A percentile compares a stretch with the other conserved stretches of the same genome.
Conservation (phyloP, 2,888 invertebrate genomes). For the Gibbula magus region DNA sequence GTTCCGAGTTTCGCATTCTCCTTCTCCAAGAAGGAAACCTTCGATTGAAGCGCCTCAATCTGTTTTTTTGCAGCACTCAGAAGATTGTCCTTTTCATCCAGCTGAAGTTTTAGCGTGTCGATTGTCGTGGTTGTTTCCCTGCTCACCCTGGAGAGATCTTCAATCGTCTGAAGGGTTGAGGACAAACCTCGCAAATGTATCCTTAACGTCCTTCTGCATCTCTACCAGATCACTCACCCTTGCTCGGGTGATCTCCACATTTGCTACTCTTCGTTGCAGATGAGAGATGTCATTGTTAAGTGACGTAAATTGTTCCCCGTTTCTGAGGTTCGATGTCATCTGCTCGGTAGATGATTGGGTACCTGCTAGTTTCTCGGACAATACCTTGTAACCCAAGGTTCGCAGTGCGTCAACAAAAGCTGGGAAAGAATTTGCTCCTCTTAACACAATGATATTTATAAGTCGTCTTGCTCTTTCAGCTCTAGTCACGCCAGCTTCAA, state of each 20-base stretch:
- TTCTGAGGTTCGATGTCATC: not conserved
- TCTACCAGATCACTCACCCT: not conserved
- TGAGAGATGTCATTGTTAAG: not conserved
- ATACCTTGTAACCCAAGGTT: not conserved
- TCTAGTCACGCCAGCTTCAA: not conserved
- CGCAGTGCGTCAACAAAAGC: not conserved
- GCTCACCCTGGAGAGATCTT: not conserved
- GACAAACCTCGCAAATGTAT: not conserved
- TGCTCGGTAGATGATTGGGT: not conserved
- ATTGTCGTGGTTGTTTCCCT: not conserved
- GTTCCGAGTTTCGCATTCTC: not conserved
- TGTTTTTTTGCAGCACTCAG: not conserved
- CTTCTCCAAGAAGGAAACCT: not conserved
- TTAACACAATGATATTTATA: not conserved
- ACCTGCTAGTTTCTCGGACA: not conserved
- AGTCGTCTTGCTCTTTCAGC: not conserved
- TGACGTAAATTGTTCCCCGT: not conserved
- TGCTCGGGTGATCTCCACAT: not conserved
- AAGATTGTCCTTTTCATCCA: slow-evolving; percentile 2
- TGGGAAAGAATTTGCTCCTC: not conserved
- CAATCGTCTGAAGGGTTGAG: not conserved
- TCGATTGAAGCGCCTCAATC: not conserved
- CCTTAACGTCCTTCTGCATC: not conserved
- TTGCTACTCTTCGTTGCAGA: not conserved
- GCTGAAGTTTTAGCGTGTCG: not conserved